Base-by-base conservation (phyloP, 2,888 invertebrate genomes). In the Alentia gelatinosa region DNA sequence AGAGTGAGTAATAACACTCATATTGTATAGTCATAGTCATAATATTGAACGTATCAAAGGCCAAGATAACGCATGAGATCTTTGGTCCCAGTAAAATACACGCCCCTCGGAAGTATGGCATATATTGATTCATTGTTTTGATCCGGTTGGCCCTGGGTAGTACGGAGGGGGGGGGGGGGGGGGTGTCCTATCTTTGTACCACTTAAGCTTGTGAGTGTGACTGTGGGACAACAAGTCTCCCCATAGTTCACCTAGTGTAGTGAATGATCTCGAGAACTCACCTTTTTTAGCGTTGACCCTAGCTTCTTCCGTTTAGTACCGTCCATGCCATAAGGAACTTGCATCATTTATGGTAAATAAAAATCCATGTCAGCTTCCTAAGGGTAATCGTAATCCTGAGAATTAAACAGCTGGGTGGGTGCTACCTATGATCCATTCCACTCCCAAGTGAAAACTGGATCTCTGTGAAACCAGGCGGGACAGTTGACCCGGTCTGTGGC, bases 281-380 rank as follows among this genome's bases (percentile, higher is more conserved):
- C 90, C 90, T 90, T 74, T 42, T 90, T 90, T 12, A 39, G 33
- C 30, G 30, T 19, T 19, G 19, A 26, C 37, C 30, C 50, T 39
- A 42, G 74, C 83, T 90, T 90, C 37, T 90, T 90, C 35, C 75
- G 79, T 26, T 50, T 75, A 4, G 90, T 90, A 26, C 50, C 90
- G 40, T 90, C 90, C 90, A 90, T 90, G 37, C 90, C 79, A 50
- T 30, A 35, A 39, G 63, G 12, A 63, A 63, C 56, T 35, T 50
- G 89, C 89, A 89, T 89, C 63, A 35, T 63, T 35, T 7, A 1
- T 15, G 1, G 63, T 50, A 15, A 9, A 23, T 30, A 39, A 63
- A 56, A 89, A 63, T 56, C 89, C 89, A 89, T 89, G 79, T 37
- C 79, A 79, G 39, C 26, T 19, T 9, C 15, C 15, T 50, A 35